phyloP scores from a whole-genome alignment of 2,113 vertebrate genomes.

The Anguilla rostrata region DNA sequence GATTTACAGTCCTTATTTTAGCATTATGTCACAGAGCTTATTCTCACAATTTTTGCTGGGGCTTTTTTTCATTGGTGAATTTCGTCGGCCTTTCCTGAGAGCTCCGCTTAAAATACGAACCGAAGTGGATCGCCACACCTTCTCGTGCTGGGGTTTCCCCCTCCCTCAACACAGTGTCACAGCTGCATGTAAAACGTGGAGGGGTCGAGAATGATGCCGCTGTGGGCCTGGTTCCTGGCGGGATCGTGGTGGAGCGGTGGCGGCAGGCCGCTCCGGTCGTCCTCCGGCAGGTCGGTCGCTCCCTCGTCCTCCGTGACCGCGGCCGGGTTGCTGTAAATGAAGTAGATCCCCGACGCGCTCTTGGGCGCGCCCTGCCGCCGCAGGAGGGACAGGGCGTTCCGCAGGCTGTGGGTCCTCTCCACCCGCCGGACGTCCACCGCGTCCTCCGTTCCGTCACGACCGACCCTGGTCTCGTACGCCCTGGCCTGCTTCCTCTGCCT shows the following conservation, averaged over 20 bases:
- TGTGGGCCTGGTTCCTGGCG: conserved; percentile 39
- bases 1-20: background rate
- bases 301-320: conserved; percentile 49
- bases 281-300: background rate
- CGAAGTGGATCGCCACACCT: too few species aligned
- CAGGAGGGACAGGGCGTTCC: conserved; percentile 58
- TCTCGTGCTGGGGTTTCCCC: too few species aligned
- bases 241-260: conserved; percentile 38
- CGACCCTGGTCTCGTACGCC: conserved; percentile 32
- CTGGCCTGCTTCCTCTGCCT: conserved; percentile 35
- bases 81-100: too few species aligned
- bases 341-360: conserved; percentile 68
- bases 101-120: too few species aligned
- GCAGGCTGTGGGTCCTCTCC: conserved; percentile 59
- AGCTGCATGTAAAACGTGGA: conserved; percentile 72
- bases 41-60: too few species aligned
- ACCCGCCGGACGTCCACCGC: conserved; percentile 52
- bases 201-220: conserved; percentile 59
- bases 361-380: conserved; percentile 45
- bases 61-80: background rate
- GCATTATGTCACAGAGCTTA: background rate
- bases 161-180: conserved; percentile 33
- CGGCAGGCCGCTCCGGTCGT: background rate
- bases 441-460: conserved; percentile 22
- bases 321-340: conserved; percentile 72